Conservation (phyloP, 2,113 vertebrate genomes). For the Rhynchomys soricoides region DNA sequence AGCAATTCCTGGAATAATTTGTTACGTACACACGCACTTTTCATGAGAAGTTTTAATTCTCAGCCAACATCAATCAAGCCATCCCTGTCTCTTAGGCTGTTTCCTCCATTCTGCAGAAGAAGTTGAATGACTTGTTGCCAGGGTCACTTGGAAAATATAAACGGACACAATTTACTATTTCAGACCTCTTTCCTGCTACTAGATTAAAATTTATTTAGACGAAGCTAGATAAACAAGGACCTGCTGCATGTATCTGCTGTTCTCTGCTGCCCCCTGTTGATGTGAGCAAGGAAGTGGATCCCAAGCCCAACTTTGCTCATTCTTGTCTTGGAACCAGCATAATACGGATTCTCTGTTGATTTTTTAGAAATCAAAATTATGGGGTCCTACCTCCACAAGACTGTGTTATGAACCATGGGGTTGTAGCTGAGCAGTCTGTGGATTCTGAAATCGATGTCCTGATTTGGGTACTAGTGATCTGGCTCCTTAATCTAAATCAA, state of each 20-base stretch:
- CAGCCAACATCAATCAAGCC: conserved; percentile 51
- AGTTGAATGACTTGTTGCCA: neutral
- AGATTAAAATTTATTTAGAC: neutral
- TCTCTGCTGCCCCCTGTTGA: conserved; percentile 72
- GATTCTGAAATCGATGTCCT: conserved; percentile 27
- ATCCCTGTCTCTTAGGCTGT: neutral
- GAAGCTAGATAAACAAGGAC: neutral
- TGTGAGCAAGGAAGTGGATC: neutral
- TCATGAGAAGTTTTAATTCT: conserved; percentile 58
- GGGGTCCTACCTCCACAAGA: neutral
- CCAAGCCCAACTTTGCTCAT: neutral
- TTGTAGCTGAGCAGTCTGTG: neutral
- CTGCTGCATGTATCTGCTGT: neutral
- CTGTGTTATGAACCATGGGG: neutral
- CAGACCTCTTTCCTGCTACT: neutral
- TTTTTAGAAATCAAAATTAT: neutral
- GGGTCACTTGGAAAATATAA: conserved; percentile 6
- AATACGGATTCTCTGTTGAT: neutral
- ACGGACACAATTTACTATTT: conserved; percentile 11
- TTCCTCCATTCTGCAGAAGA: conserved; percentile 11
- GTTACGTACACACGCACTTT: conserved; percentile 15
- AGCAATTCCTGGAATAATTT: conserved; percentile 59
- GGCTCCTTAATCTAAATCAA: neutral
- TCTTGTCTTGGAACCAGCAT: neutral
- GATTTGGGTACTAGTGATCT: neutral